Percentiles rank a stretch among this genome's conserved stretches.
These are phyloP conservation scores for Spatulosminthurus flaviceps DNA, from an alignment of 2,888 invertebrate species.

Conservation along the genomic window DNA sequence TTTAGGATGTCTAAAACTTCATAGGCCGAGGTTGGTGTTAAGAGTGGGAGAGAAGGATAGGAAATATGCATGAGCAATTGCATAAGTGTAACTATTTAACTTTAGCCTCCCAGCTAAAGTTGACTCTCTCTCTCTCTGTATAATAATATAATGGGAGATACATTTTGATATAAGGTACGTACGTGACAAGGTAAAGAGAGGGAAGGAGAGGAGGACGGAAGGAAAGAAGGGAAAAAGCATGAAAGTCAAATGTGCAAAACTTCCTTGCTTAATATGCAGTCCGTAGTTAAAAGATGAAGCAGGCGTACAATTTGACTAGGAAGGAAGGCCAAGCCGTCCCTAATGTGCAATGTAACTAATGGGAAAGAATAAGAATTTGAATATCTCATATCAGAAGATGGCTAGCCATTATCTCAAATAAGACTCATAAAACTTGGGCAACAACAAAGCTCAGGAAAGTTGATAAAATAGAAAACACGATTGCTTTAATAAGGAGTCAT, in stretches of 20 bases:
- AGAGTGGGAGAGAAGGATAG: too few species aligned
- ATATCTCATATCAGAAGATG: constrained; percentile 47
- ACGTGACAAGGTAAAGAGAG: neutral
- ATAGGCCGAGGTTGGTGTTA: too few species aligned
- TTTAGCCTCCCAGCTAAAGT: too few species aligned
- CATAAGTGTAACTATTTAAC: too few species aligned
- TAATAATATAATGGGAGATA: too few species aligned
- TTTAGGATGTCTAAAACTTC: too few species aligned
- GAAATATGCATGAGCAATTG: too few species aligned
- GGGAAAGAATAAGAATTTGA: constrained; percentile 53
- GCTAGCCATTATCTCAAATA: constrained; percentile 47
- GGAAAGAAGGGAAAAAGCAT: constrained; percentile 48
- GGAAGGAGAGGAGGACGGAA: neutral
- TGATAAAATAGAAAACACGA: constrained; percentile 53
- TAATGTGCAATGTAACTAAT: constrained; percentile 57
- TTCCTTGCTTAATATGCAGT: constrained; percentile 56
- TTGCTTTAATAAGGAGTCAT: constrained; percentile 59
- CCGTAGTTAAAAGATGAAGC: constrained; percentile 49
- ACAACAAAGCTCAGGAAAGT: constrained; percentile 49
- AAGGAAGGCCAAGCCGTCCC: constrained; percentile 51
- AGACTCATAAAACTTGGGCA: constrained; percentile 52
- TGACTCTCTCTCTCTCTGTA: too few species aligned
- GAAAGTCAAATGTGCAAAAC: constrained; percentile 60
- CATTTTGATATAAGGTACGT: too few species aligned
- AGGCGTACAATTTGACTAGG: constrained; percentile 47